Conservation (phyloP, 2,797 vertebrate species). For the Chelonia mydas region DNA sequence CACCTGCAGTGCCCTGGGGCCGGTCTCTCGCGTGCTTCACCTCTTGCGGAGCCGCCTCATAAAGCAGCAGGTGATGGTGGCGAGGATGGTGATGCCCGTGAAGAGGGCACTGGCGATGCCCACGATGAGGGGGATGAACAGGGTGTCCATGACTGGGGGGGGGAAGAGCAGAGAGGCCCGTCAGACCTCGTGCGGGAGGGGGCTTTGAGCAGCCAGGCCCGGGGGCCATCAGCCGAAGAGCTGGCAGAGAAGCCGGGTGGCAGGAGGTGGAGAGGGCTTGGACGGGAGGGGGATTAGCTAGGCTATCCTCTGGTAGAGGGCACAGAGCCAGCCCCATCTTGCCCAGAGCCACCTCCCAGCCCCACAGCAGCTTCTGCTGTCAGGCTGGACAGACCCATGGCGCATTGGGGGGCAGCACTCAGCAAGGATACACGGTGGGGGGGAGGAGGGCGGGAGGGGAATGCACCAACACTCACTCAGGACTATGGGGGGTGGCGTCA, state of each 20-base stretch:
- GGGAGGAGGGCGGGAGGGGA: background rate
- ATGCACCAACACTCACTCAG: background rate
- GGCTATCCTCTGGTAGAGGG: background rate
- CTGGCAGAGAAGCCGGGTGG: background rate
- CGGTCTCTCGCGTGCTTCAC: background rate
- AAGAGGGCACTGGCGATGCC: slow-evolving; percentile 90
- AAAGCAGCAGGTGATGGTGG: slow-evolving; percentile 92
- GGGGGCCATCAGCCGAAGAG: background rate
- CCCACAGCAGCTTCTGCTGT: background rate
- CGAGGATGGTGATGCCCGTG: slow-evolving; percentile 86
- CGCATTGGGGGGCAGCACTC: background rate
- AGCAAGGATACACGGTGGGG: background rate
- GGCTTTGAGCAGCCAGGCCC: no score
- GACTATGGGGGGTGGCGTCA: background rate
- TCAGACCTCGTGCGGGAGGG: background rate
- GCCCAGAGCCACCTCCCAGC: background rate
- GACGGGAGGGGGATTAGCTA: background rate
- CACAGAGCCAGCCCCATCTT: background rate
- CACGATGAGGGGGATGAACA: slow-evolving; percentile 88
- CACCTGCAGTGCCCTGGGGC: background rate
- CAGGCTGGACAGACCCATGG: no score
- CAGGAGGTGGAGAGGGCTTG: no score
- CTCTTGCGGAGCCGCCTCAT: slow-evolving; percentile 85
- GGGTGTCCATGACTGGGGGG: slow-evolving; percentile 86
- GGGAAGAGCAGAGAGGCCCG: background rate